Evolutionary conservation across 1,140 invertebrate genomes (phyloP).

Genomic region (Halesus radiatus): DNA sequence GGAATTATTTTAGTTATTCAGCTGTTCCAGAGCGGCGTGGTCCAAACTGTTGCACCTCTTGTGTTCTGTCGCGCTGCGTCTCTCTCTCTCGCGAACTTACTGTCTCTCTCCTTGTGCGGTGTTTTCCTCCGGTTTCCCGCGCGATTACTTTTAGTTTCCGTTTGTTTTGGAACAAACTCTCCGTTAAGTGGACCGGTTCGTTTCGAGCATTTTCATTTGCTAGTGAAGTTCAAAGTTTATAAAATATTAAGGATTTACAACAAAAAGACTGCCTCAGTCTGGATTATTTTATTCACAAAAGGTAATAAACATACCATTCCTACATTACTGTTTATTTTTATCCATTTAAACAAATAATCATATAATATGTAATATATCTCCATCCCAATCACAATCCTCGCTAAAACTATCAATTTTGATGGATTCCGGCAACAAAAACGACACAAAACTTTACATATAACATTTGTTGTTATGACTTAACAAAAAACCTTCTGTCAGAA

Average conservation of each 20-base stretch:
- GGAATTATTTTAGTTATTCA: slow-evolving; percentile 47
- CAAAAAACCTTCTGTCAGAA: background rate
- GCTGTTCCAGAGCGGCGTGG: slow-evolving; percentile 43
- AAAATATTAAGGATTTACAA: background rate
- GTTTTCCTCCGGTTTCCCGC: slow-evolving; percentile 22
- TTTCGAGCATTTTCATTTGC: background rate
- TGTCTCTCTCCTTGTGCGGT: background rate
- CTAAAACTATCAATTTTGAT: too few species aligned
- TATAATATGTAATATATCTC: too few species aligned
- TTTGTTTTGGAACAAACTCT: too few species aligned
- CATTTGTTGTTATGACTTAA: slow-evolving; percentile 9
- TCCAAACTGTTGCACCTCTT: slow-evolving; percentile 38
- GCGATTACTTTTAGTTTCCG: background rate
- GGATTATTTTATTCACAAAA: background rate
- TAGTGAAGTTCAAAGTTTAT: slow-evolving; percentile 24
- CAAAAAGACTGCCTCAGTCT: background rate
- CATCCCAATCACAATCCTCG: too few species aligned
- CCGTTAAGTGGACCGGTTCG: background rate
- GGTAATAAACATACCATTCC: background rate
- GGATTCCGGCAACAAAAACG: too few species aligned
- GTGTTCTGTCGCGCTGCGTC: slow-evolving; percentile 14
- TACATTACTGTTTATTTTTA: background rate
- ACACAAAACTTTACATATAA: too few species aligned
- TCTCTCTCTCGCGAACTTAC: background rate
- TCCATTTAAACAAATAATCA: background rate